Percentiles rank a stretch among this genome's conserved stretches.
These are phyloP conservation scores for Lepidonotus clava DNA, from an alignment of 2,888 invertebrate genomes.

Conservation along the genomic window DNA sequence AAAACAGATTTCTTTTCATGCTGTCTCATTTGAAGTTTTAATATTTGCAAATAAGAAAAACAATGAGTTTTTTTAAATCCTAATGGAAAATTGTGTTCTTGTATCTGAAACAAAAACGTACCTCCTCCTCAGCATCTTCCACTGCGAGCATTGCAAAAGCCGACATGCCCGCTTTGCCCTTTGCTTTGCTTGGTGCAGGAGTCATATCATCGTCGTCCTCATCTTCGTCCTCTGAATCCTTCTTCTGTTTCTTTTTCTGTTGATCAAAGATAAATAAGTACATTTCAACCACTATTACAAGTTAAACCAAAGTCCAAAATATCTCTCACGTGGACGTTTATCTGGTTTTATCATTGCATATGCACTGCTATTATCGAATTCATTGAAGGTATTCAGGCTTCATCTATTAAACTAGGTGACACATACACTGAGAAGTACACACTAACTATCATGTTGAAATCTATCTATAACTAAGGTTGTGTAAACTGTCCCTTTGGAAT, in stretches of 20 bases:
- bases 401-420: background rate
- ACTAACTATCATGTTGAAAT: background rate
- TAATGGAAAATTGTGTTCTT: too few relatives aligned
- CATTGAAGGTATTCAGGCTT: background rate
- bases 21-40: too few relatives aligned
- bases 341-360: background rate
- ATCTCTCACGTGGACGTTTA: too few relatives aligned
- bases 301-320: too few relatives aligned
- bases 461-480: too few relatives aligned
- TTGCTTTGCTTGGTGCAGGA: background rate
- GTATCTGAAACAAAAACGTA: too few relatives aligned
- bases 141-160: constrained; percentile 56
- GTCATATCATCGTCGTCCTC: constrained; percentile 13
- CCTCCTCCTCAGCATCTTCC: constrained; percentile 58
- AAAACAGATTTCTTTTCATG: too few relatives aligned
- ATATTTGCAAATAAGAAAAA: too few relatives aligned
- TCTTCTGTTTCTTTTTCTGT: constrained; percentile 66
- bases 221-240: constrained; percentile 56
- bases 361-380: background rate
- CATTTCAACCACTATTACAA: background rate
- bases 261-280: background rate
- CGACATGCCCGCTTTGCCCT: constrained; percentile 46
- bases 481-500: too few relatives aligned
- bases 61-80: too few relatives aligned
- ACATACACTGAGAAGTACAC: background rate